Conservation (phyloP, 2,888 invertebrate genomes). For the Cataglyphis cursor region DNA sequence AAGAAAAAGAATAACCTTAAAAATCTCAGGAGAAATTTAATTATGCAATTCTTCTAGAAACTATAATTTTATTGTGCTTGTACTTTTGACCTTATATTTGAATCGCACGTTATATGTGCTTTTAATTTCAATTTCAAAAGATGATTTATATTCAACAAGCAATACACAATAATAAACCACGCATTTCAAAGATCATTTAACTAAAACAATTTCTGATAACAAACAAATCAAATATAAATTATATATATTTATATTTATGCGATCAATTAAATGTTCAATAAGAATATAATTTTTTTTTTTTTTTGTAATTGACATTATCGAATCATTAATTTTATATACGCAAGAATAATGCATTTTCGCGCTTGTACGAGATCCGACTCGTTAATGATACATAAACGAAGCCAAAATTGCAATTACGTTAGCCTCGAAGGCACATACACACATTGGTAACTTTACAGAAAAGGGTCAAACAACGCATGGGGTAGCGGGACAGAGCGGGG, state of each 20-base stretch:
- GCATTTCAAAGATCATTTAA: background rate
- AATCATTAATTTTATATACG: background rate
- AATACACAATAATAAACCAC: background rate
- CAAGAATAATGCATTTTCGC: conserved; percentile 13
- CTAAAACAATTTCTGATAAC: background rate
- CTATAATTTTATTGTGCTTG: background rate
- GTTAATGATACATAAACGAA: conserved; percentile 31
- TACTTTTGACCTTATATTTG: background rate
- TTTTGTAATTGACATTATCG: background rate
- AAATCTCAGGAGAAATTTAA: background rate
- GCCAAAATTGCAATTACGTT: conserved; percentile 35
- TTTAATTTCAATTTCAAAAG: background rate
- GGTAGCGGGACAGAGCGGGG: background rate
- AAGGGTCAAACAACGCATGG: conserved; percentile 16
- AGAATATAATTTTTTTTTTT: background rate
- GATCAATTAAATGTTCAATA: background rate
- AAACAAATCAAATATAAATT: background rate
- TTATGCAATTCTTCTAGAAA: background rate
- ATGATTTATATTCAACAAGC: background rate
- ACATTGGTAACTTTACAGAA: conserved; percentile 43
- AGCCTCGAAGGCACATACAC: conserved; percentile 5
- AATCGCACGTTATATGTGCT: background rate
- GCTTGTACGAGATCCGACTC: background rate
- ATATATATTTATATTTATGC: background rate
- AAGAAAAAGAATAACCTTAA: background rate